Conservation (phyloP, 2,797 vertebrate species). For the Spinus olivaceus region DNA sequence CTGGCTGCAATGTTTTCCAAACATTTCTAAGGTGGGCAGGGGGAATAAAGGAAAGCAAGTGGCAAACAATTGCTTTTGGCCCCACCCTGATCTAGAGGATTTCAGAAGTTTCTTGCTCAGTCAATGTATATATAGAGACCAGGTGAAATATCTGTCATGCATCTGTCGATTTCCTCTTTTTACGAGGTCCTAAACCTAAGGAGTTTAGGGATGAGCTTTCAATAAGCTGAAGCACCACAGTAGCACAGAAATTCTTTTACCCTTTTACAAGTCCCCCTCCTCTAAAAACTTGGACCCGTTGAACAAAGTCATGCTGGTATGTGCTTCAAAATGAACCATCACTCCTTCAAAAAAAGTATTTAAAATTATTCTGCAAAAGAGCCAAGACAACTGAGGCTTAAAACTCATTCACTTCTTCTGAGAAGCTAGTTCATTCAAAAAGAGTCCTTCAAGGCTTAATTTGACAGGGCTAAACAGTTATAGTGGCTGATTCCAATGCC, state of each 20-base stretch:
- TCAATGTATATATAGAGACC: background rate
- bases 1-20: background rate
- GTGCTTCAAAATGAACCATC: background rate
- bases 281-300: background rate
- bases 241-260: background rate
- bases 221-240: background rate
- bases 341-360: background rate
- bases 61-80: background rate
- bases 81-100: background rate
- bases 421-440: background rate
- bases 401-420: background rate
- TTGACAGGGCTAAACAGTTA: background rate
- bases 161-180: background rate
- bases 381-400: background rate
- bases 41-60: background rate
- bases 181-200: background rate
- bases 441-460: background rate
- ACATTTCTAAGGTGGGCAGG: fast-evolving
- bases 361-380: background rate
- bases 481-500: background rate
- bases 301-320: background rate
- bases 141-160: background rate
- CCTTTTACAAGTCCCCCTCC: background rate
- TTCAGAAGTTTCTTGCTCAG: background rate
- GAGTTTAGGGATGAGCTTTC: background rate